Evolutionary conservation across 2,797 vertebrate species (phyloP), one percentile per base, ranked within the genome.

Genomic region (Bradypodion ventrale): DNA sequence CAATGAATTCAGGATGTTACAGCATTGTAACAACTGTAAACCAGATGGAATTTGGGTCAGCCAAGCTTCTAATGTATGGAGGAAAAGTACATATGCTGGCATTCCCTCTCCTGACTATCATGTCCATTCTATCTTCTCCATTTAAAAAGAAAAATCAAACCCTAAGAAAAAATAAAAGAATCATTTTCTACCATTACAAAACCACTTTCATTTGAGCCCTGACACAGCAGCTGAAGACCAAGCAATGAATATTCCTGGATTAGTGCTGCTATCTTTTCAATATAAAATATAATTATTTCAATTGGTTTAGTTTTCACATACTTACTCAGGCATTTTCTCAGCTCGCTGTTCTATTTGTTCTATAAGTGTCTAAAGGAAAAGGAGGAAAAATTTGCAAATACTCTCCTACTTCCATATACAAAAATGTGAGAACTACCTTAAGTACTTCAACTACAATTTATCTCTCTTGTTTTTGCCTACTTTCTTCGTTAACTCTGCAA

Each of bases 301-400:
- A 84, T 5, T 37, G n/a, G 27, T 4, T 82, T 44, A 78, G 0
- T 4, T 2, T 82, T 44, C 84, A 40, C 25, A 81, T 94, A 98
- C 98, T 98, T 90, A 99, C 98, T 99, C 98, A 73, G 98, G 96
- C 90, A 99, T 98, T 93, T 96, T 98, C 92, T 98, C 97, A 74
- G 98, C 96, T 79, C 98, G 96, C 88, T 98, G 97, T 75, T 99
- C 98, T 81, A 98, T 96, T 94, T 99, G 98, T 92, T 99, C 99
- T 94, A 99, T 99, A 78, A 99, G 95, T 52, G 97, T 97, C 99
- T 99, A 92, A 32, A 27, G 56, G 70, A 72, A 75, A 75, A 56
- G 90, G 86, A 91, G 63, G 91, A 85, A 90, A 73, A n/a, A 85
- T 68, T 70, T 70, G 16, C 5, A 78, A 13, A 44, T 77, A 79